A percentile compares a stretch with the other conserved stretches of the same genome.
phyloP scores from a whole-genome alignment of 1,140 invertebrate species.

The Ladona fulva region DNA sequence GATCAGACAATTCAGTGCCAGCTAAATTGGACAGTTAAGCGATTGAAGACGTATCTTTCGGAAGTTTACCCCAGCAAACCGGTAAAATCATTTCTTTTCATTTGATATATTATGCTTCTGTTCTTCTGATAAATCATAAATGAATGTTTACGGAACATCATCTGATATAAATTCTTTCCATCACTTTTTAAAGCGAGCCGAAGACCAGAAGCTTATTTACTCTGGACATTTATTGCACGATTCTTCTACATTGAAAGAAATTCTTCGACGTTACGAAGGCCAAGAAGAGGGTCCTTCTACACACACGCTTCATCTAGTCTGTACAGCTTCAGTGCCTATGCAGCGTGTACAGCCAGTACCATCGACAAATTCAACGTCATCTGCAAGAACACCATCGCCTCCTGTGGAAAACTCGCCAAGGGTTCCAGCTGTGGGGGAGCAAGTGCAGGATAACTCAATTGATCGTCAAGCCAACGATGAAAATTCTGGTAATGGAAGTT shows the following conservation, averaged over 20 bases:
- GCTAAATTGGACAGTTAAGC: slow-evolving; percentile 72
- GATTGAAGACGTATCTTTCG: slow-evolving; percentile 72
- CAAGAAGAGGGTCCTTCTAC: slow-evolving; percentile 58
- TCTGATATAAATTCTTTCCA: slow-evolving; percentile 2
- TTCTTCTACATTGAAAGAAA: slow-evolving; percentile 63
- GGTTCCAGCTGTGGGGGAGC: not conserved
- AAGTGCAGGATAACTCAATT: not conserved
- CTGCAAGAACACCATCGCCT: not conserved
- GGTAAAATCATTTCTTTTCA: slow-evolving; percentile 47
- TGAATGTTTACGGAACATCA: not conserved
- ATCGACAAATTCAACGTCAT: not conserved
- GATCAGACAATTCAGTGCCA: slow-evolving; percentile 76
- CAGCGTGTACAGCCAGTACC: not conserved
- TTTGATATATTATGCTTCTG: slow-evolving; percentile 8
- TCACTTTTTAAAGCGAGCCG: slow-evolving; percentile 50
- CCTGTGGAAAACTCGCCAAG: not conserved
- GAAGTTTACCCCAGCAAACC: slow-evolving; percentile 83
- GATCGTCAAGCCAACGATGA: not conserved
- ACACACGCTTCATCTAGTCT: slow-evolving; percentile 77
- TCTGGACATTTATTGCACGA: slow-evolving; percentile 79
- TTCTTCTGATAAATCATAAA: not conserved
- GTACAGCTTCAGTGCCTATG: slow-evolving; percentile 37
- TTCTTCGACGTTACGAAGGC: slow-evolving; percentile 63
- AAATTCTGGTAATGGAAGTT: not conserved
- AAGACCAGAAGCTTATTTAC: slow-evolving; percentile 82